Conservation (phyloP, 2,797 vertebrate species). For the Gymnothorax reevesii region DNA sequence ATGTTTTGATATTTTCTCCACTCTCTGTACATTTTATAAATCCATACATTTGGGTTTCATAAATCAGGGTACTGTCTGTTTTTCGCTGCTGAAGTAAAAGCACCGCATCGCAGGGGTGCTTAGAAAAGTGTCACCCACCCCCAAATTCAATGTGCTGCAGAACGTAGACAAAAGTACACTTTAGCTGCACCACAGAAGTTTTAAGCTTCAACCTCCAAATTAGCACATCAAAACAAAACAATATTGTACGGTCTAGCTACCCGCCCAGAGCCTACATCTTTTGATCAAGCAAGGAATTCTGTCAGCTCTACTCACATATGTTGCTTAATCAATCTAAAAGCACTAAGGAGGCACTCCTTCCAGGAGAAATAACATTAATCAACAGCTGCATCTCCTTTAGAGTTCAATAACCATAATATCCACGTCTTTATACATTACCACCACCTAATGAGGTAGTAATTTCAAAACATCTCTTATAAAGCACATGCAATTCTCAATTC, state of each 20-base stretch:
- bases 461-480: slow-evolving; percentile 62
- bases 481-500: slow-evolving; percentile 12
- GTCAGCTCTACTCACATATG: neutral
- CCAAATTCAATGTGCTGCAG: neutral
- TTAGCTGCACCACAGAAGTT: neutral
- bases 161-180: neutral
- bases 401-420: slow-evolving; percentile 79
- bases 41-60: neutral
- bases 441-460: slow-evolving; percentile 77
- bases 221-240: slow-evolving; percentile 8
- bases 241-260: neutral
- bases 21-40: neutral
- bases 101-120: neutral
- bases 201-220: neutral
- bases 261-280: neutral
- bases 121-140: neutral
- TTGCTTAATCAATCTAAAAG: neutral
- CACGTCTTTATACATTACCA: slow-evolving; percentile 75
- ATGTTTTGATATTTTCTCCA: no score
- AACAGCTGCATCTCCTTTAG: slow-evolving; percentile 72
- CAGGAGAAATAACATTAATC: neutral
- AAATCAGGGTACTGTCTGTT: neutral
- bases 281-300: neutral
- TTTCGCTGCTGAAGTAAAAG: neutral
- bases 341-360: neutral